Evolutionary conservation across 2,888 invertebrate species (phyloP).

Genomic region (Metallyticus violacea): DNA sequence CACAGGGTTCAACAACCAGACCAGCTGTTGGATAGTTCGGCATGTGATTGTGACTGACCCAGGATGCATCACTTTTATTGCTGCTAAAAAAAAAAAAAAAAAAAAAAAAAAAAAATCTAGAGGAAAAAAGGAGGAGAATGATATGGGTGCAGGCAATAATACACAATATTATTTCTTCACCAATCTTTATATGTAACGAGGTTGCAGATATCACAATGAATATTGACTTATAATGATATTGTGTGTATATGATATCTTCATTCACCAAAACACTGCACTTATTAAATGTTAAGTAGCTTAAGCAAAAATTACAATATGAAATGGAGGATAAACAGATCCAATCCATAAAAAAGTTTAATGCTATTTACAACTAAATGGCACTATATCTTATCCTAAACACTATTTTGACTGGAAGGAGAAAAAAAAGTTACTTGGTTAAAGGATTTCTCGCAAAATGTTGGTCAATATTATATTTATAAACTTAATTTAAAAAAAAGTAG

Average conservation of each 20-base stretch:
- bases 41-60: too few species aligned
- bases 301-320: not conserved
- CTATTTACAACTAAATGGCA: not conserved
- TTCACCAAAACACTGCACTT: not conserved
- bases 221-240: not conserved
- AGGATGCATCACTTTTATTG: too few species aligned
- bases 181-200: conserved; percentile 40
- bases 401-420: not conserved
- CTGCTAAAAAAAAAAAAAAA: too few species aligned
- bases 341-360: not conserved
- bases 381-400: not conserved
- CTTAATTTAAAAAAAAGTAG: not conserved
- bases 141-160: too few species aligned
- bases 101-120: too few species aligned
- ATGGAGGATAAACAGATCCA: not conserved
- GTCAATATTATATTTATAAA: not conserved
- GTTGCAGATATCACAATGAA: not conserved
- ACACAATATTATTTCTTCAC: not conserved
- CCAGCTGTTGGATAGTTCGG: too few species aligned
- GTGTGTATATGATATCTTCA: not conserved
- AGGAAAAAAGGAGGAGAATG: too few species aligned
- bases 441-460: not conserved
- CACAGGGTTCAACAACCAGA: too few species aligned
- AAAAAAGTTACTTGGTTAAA: not conserved
- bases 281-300: not conserved